Evolutionary conservation across 2,113 vertebrate genomes (phyloP).

Genomic region (Urocolius indicus): DNA sequence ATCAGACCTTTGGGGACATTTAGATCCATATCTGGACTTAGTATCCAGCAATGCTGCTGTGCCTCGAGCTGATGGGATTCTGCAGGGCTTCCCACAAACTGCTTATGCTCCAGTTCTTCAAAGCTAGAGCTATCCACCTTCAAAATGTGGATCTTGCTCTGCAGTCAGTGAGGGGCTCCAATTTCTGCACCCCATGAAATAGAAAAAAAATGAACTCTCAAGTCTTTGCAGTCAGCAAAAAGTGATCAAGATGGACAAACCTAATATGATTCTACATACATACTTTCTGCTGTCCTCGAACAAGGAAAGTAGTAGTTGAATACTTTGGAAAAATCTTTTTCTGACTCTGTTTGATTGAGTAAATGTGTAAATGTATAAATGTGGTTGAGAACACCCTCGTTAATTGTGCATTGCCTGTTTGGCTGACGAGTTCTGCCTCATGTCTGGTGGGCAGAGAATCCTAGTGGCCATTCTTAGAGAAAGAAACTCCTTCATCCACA

Average conservation of each 20-base stretch:
- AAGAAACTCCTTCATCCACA: background rate
- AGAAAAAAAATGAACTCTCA: background rate
- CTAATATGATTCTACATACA: accelerated
- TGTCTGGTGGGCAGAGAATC: background rate
- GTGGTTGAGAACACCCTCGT: background rate
- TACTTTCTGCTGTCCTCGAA: background rate
- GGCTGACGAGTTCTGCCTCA: background rate
- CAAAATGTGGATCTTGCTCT: background rate
- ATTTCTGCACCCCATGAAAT: background rate
- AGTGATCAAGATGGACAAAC: background rate
- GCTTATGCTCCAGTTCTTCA: background rate
- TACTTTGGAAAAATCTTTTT: background rate
- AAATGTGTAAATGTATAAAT: background rate
- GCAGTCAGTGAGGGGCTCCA: background rate
- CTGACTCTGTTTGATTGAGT: background rate
- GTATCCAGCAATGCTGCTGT: background rate
- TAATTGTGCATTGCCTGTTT: background rate
- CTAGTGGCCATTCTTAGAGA: background rate
- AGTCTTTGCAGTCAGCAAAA: background rate
- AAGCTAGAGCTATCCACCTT: background rate
- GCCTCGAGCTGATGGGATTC: background rate
- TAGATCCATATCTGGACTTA: background rate
- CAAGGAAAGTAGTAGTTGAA: background rate
- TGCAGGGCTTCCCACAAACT: background rate
- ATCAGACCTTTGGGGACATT: background rate